Evolutionary conservation across 2,797 vertebrate species (phyloP).

Genomic region (Oophaga sylvatica): DNA sequence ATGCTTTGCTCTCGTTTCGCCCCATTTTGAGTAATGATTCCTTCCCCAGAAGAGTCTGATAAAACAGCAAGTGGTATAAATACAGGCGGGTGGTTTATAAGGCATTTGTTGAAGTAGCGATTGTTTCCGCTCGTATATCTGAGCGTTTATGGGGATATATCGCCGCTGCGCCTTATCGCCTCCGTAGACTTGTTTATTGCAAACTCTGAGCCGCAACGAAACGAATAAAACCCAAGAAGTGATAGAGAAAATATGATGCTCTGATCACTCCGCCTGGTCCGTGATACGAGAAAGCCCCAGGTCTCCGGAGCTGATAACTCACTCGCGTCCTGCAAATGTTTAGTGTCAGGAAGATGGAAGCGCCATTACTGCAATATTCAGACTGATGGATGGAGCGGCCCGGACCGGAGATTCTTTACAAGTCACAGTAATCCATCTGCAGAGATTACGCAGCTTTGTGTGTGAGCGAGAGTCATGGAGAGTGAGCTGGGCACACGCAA

Average conservation of each 20-base stretch:
- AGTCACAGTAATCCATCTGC: slow-evolving; percentile 15
- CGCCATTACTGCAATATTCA: slow-evolving; percentile 54
- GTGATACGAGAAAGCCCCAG: not conserved
- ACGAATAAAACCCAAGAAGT: not conserved
- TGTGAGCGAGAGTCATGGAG: not conserved
- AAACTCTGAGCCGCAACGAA: not conserved
- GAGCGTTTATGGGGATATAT: slow-evolving; percentile 37
- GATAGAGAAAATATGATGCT: not conserved
- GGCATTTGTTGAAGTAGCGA: slow-evolving; percentile 6
- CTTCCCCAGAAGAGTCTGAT: not conserved
- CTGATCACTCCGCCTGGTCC: not conserved
- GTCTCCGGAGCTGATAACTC: slow-evolving; percentile 19
- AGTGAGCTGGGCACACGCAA: too few relatives aligned
- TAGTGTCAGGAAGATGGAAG: slow-evolving; percentile 37
- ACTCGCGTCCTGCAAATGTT: slow-evolving; percentile 13
- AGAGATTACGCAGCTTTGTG: not conserved
- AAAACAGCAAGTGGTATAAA: slow-evolving; percentile 4
- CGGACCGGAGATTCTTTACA: slow-evolving; percentile 4
- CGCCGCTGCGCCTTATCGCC: not conserved
- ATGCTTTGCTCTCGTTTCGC: not conserved
- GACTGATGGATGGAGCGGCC: slow-evolving; percentile 39
- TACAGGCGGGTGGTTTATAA: slow-evolving; percentile 10
- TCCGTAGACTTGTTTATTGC: slow-evolving; percentile 18
- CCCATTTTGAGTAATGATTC: slow-evolving; percentile 3
- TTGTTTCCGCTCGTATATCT: slow-evolving; percentile 14